phyloP scores from a whole-genome alignment of 2,113 vertebrate species.

The Eurystomus gularis region DNA sequence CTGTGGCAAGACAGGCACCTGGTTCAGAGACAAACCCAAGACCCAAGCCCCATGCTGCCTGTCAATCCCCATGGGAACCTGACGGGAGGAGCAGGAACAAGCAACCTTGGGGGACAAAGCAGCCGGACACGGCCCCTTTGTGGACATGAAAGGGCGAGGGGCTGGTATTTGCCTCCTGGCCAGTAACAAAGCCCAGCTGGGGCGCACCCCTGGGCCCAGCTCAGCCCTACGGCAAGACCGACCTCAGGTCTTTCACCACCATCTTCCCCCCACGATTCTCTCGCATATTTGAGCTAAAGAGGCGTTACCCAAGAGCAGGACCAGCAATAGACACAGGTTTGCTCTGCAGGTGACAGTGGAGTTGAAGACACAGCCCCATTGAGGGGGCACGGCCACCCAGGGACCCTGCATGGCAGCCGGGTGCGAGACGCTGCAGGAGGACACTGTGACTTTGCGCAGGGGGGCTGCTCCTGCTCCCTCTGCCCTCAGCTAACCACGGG shows the following conservation, averaged over 20 bases:
- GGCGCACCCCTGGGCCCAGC: not conserved
- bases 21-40: not conserved
- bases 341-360: no score
- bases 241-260: fast-evolving
- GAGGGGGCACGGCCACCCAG: no score
- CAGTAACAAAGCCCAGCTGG: not conserved
- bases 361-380: no score
- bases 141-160: not conserved
- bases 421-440: not conserved
- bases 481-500: not conserved
- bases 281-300: not conserved
- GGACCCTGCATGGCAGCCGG: no score
- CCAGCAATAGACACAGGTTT: no score
- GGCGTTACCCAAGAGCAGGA: not conserved
- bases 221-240: not conserved
- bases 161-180: not conserved
- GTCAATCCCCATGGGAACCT: not conserved
- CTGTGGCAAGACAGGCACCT: fast-evolving
- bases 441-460: no score
- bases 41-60: fast-evolving
- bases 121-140: not conserved
- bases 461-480: not conserved
- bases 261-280: not conserved
- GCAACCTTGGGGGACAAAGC: not conserved
- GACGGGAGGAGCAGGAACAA: not conserved